A percentile compares a stretch with the other conserved stretches of the same genome.
These are phyloP conservation scores for Gobio gobio DNA, from an alignment of 2,113 vertebrate genomes.

Conservation along the genomic window DNA sequence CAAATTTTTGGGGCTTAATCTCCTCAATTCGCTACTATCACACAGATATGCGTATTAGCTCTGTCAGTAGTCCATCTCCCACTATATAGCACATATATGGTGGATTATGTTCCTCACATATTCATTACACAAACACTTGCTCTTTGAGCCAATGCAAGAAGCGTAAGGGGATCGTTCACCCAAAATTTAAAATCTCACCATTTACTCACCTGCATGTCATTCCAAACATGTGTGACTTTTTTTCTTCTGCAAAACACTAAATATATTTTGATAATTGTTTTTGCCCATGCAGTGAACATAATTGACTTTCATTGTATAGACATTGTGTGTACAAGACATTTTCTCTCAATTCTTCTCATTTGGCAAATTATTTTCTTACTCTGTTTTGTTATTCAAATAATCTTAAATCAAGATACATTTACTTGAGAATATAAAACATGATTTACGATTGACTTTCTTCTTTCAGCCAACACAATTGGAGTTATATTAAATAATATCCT, in stretches of 20 bases:
- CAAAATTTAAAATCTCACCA: background rate
- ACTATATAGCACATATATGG: background rate
- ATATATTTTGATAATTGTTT: no score
- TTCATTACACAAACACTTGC: conserved; percentile 8
- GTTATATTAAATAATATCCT: no score
- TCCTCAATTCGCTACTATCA: background rate
- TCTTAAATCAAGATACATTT: no score
- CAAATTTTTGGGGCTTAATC: conserved; percentile 30
- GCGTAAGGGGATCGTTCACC: background rate
- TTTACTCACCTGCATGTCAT: background rate
- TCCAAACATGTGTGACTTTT: background rate
- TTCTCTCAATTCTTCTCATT: no score
- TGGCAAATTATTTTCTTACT: no score
- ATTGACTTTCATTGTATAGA: no score
- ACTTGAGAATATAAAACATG: no score
- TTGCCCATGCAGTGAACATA: background rate
- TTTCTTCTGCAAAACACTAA: no score
- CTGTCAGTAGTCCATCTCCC: conserved; percentile 9
- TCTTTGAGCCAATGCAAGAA: background rate
- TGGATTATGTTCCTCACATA: conserved; percentile 6
- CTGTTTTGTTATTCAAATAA: no score
- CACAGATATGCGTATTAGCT: conserved; percentile 8
- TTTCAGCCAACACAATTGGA: no score
- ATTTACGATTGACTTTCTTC: no score
- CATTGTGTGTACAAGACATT: no score